Percentiles rank a stretch among this genome's conserved stretches.
These are phyloP conservation scores for Protosalanx chinensis DNA, from an alignment of 2,797 vertebrate genomes.

Conservation along the genomic window DNA sequence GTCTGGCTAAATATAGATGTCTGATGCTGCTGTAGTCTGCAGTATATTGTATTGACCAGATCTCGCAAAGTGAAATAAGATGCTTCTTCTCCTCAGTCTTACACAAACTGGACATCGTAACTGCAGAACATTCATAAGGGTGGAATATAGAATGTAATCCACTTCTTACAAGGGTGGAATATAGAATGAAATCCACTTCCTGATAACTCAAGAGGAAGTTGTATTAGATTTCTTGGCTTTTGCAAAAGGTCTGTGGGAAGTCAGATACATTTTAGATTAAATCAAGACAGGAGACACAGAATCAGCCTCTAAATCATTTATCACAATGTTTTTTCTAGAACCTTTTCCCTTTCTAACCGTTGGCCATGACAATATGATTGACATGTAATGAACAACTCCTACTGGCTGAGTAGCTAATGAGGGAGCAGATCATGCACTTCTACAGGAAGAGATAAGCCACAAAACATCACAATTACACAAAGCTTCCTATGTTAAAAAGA, in stretches of 20 bases:
- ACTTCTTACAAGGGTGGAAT: too few relatives aligned
- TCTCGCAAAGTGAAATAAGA: conserved; percentile 43
- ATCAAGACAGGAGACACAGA: conserved; percentile 16
- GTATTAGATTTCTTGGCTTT: too few relatives aligned
- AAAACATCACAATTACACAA: conserved; percentile 58
- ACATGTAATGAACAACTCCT: conserved; percentile 49
- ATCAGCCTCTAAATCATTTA: conserved; percentile 61
- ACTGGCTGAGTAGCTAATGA: conserved; percentile 30
- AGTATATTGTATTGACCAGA: conserved; percentile 48
- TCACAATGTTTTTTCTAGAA: conserved; percentile 59
- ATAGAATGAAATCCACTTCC: too few relatives aligned
- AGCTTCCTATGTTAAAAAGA: conserved; percentile 54
- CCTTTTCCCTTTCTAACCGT: conserved; percentile 34
- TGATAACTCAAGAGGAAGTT: too few relatives aligned
- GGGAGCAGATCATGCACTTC: conserved; percentile 42
- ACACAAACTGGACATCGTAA: background rate
- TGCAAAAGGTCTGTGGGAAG: background rate
- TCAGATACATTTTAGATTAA: background rate
- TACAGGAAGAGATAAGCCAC: conserved; percentile 55
- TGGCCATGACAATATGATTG: conserved; percentile 52
- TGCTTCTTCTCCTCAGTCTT: conserved; percentile 4
- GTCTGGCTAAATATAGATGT: conserved; percentile 48
- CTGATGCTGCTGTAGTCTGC: conserved; percentile 19
- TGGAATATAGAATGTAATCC: too few relatives aligned
- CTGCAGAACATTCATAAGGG: background rate